These are phyloP conservation scores for Channa striata DNA, from an alignment of 2,797 vertebrate species.

Conservation along the genomic window DNA sequence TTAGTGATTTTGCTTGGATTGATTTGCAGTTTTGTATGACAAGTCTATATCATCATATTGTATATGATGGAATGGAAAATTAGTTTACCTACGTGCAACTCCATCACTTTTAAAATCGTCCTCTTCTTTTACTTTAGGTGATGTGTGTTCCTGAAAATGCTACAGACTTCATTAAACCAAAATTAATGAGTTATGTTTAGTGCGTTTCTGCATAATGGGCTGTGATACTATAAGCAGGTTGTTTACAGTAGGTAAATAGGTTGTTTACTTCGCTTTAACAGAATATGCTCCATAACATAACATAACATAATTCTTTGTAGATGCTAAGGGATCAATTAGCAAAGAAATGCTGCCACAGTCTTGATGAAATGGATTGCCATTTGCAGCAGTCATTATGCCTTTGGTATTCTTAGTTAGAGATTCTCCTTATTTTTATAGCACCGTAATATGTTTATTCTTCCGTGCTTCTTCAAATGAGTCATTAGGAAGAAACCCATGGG, in stretches of 20 bases:
- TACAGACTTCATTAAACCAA: not conserved
- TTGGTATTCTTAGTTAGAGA: slow-evolving; percentile 65
- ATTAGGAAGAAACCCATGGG: slow-evolving; percentile 18
- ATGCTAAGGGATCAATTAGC: slow-evolving; percentile 72
- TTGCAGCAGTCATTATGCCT: slow-evolving; percentile 52
- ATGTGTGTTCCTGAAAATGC: not conserved
- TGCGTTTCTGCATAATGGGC: not conserved
- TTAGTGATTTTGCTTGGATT: too few relatives aligned
- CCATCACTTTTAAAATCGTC: too few relatives aligned
- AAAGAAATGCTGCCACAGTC: slow-evolving; percentile 35
- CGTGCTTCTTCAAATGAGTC: slow-evolving; percentile 29
- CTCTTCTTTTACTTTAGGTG: not conserved
- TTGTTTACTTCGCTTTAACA: slow-evolving; percentile 1
- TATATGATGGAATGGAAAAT: too few relatives aligned
- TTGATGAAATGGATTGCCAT: slow-evolving; percentile 44
- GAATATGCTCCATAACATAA: slow-evolving; percentile 1
- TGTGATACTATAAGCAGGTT: not conserved
- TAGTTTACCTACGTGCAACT: not conserved
- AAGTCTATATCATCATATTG: not conserved
- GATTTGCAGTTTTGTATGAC: not conserved
- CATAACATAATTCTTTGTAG: slow-evolving; percentile 19
- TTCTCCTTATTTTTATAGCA: slow-evolving; percentile 34
- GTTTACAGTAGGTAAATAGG: not conserved
- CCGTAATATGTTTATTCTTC: slow-evolving; percentile 27
- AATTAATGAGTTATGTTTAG: not conserved